Evolutionary conservation across 35 echinoderm and acorn worm genomes (phyloP), one percentile per base, ranked within the genome.

Genomic region (Stichopus chloronotus): DNA sequence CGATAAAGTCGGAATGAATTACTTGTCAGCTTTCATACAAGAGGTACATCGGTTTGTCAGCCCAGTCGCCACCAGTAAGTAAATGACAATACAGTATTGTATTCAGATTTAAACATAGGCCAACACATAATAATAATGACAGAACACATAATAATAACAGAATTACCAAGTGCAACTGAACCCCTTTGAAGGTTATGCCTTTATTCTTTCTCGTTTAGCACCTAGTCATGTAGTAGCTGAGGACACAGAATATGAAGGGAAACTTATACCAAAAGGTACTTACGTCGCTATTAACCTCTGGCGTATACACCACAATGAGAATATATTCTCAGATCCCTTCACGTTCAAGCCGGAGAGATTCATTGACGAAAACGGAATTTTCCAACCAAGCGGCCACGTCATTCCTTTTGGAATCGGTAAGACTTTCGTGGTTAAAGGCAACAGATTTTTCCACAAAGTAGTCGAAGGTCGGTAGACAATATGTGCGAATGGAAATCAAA

Each of bases 261-360:
- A 93, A 52, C 79, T 85, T 7, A 83, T 95, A 16, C 94, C 94
- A 24, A 87, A 95, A 53, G 85, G 61, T 6, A 86, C 81, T 83
- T 52, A 79, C 19, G 84, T 95, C 7, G 5, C 93, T 5, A 25
- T 83, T 21, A 93, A 95, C 84, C 55, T 90, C 13, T 95, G 91
- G 91, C 76, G 56, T 19, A 56, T 95, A 5, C 76, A 92, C 9
- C 83, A 80, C 54, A 78, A 95, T 72, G 23, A 69, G 25, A 84
- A 61, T 4, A 9, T 72, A 5, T 95, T 55, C 43, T 10, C 68
- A 24, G 91, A 95, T 82, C 94, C 94, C 63, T 54, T 81, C 7
- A 56, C 22, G 6, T 95, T 95, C 61, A 92, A 90, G 8, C 94
- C 94, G 88, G 94, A 95, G 59, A 95, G 94, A 43, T 95, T 95